These are phyloP conservation scores for Phalacrocorax pelagicus DNA, from an alignment of 2,113 vertebrate species.

Conservation along the genomic window DNA sequence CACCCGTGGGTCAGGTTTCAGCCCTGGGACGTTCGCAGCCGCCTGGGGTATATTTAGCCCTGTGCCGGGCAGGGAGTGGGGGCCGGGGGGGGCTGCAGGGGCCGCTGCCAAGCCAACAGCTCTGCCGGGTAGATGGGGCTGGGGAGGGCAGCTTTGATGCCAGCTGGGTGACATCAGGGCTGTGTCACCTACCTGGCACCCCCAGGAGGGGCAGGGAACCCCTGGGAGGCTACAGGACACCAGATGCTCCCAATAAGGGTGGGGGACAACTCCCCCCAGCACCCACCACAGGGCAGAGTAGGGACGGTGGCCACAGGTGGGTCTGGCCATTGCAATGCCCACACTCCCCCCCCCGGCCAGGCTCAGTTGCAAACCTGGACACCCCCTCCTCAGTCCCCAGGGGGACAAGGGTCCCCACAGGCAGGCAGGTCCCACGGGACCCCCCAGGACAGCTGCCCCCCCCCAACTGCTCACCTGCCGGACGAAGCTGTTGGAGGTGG, in stretches of 20 bases:
- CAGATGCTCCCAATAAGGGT: too few relatives aligned
- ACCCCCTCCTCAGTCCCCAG: accelerated
- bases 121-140: background rate
- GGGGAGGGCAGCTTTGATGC: background rate
- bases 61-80: background rate
- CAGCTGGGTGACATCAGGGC: background rate
- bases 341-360: background rate
- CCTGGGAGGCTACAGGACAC: background rate
- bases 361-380: background rate
- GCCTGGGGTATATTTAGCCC: constrained; percentile 93
- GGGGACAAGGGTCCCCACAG: background rate
- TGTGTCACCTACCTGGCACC: background rate
- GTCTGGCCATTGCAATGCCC: background rate
- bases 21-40: constrained; percentile 93
- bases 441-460: background rate
- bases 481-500: constrained; percentile 97
- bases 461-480: background rate
- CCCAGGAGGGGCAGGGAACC: background rate
- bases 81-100: background rate
- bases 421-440: background rate
- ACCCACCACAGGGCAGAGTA: background rate
- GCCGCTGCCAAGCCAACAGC: background rate
- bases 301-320: background rate
- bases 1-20: constrained; percentile 86
- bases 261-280: background rate